A percentile compares a stretch with the other conserved stretches of the same genome.
These are phyloP conservation scores for Jaculus jaculus DNA, from an alignment of 2,113 vertebrate species.

Conservation along the genomic window DNA sequence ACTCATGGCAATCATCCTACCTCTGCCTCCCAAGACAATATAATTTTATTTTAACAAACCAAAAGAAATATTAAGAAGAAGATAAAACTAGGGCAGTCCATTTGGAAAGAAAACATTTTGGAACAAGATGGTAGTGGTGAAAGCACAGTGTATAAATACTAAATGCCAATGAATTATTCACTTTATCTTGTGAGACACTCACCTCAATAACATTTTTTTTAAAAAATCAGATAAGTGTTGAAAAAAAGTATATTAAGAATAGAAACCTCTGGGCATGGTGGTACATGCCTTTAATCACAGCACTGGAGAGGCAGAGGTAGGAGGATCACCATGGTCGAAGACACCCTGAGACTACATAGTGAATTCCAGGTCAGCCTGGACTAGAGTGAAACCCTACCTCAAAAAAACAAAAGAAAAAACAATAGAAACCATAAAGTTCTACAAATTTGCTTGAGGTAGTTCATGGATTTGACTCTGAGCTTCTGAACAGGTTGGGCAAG, in stretches of 20 bases:
- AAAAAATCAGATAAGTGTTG: background rate
- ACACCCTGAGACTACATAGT: background rate
- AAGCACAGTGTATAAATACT: background rate
- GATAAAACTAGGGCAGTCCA: background rate
- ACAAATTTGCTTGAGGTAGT: background rate
- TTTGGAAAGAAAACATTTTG: background rate
- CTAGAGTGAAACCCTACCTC: background rate
- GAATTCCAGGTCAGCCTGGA: background rate
- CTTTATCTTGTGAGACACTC: background rate
- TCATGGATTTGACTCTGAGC: background rate
- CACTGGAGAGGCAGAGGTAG: no score
- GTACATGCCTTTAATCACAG: no score
- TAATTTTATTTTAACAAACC: constrained; percentile 25
- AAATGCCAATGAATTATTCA: background rate
- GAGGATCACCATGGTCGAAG: no score
- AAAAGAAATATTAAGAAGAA: constrained; percentile 19
- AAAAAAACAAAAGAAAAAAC: background rate
- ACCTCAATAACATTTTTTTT: background rate
- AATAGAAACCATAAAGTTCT: background rate
- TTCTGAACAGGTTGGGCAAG: constrained; percentile 23
- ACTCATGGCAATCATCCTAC: no score
- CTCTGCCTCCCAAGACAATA: background rate
- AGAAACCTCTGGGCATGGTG: background rate
- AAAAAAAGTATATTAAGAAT: constrained; percentile 21
- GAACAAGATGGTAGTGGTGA: background rate